Base-by-base conservation (phyloP, 2,888 invertebrate genomes). In the Megalurothrips usitatus region DNA sequence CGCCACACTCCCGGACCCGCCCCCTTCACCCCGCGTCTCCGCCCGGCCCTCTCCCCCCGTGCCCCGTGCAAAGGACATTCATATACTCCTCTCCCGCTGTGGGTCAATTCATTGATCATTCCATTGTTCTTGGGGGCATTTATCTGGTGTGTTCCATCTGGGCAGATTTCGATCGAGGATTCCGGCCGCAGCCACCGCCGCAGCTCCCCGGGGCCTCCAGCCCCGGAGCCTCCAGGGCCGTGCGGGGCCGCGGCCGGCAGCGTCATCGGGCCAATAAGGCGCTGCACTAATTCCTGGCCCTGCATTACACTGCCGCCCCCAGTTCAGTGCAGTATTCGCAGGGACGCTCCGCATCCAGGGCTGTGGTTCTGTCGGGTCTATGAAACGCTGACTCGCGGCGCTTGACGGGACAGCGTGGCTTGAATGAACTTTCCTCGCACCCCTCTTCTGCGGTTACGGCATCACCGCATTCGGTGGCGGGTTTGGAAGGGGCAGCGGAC, bases 21-120 rank as follows among this genome's bases (percentile, higher is more conserved):
- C 17, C 14, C 19, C 58, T 6, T 58, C 17, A 43, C 34, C 34
- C 34, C 34, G 34, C 34, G 34, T 43, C 34, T 43, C 34, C 34
- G 12, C 19, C n/a, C n/a, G n/a, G 34, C 34, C 34, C 34, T 43
- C 34, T 43, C 34, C 19, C 52, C 34, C 19, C 52, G 52, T 58
- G 19, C 17, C 58, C 58, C n/a, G n/a, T n/a, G 58, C 14, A 75
- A 75, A n/a, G 68, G 68, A 75, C 68, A 75, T 75, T 75, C 68
- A 75, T 75, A 75, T 75, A 75, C 68, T 75, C 26, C 68, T 68
- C 26, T 26, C 58, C 68, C 26, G 68, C 68, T 75, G 68, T 75
- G 68, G 68, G 68, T 75, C 68, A 75, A 75, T 75, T 75, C 68
- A 75, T 75, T 75, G 68, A 75, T 75, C 68, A 75, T 75, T 75